Conservation (phyloP, 53 echinoderm and acorn worm species). For the Paelopatides confundens region DNA sequence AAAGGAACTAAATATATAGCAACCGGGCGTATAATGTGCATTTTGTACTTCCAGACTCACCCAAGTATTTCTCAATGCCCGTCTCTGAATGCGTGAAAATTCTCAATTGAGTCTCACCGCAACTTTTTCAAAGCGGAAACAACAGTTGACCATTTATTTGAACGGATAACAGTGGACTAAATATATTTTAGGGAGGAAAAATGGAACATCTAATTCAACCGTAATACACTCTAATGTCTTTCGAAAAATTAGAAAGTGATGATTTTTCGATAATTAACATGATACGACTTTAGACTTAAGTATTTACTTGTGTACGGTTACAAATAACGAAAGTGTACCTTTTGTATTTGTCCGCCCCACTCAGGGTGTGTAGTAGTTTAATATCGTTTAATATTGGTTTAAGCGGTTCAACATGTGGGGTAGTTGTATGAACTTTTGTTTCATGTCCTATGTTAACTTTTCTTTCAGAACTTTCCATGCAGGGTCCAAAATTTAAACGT, state of each 20-base stretch:
- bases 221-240: constrained; percentile 39
- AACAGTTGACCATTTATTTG: too few relatives aligned
- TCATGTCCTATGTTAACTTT: background rate
- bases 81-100: constrained; percentile 38
- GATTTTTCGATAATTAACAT: background rate
- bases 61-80: constrained; percentile 51
- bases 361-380: background rate
- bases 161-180: constrained; percentile 45
- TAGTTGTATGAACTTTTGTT: background rate
- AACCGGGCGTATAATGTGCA: too few relatives aligned
- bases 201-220: too few relatives aligned
- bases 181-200: too few relatives aligned
- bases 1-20: too few relatives aligned
- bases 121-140: constrained; percentile 46
- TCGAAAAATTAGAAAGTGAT: too few relatives aligned
- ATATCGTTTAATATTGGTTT: constrained; percentile 55
- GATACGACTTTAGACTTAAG: too few relatives aligned
- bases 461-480: background rate
- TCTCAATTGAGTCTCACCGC: constrained; percentile 11
- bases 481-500: constrained; percentile 33
- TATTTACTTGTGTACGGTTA: constrained; percentile 56
- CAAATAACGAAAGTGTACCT: constrained; percentile 61
- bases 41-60: constrained; percentile 54
- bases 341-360: constrained; percentile 49
- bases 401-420: background rate